Percentiles rank a stretch among this genome's conserved stretches.
phyloP scores from a whole-genome alignment of 1,140 invertebrate genomes.

The Saxidomus purpurata region DNA sequence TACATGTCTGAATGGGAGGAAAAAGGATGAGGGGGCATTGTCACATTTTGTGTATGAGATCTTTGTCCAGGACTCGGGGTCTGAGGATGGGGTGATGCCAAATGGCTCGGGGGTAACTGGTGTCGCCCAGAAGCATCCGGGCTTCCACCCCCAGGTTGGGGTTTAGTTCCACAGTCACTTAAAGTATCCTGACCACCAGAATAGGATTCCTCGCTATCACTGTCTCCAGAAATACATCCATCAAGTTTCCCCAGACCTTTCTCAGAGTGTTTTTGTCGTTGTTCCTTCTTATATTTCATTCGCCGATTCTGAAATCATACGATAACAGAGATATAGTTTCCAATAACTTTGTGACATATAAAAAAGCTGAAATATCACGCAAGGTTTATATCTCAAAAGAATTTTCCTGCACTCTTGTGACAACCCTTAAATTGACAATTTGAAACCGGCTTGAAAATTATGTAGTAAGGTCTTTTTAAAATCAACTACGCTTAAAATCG shows the following conservation, averaged over 20 bases:
- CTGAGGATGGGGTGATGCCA: slow-evolving; percentile 56
- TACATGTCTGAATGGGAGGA: slow-evolving; percentile 57
- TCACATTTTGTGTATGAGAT: slow-evolving; percentile 62
- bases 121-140: slow-evolving; percentile 56
- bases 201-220: slow-evolving; percentile 76
- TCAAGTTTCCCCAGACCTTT: slow-evolving; percentile 85
- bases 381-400: no score
- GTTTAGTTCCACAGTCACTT: slow-evolving; percentile 74
- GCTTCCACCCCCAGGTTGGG: slow-evolving; percentile 56
- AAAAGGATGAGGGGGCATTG: slow-evolving; percentile 49
- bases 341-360: no score
- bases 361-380: no score
- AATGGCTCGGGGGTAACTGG: slow-evolving; percentile 49
- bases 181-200: slow-evolving; percentile 70
- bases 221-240: slow-evolving; percentile 73
- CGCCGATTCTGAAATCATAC: slow-evolving; percentile 91
- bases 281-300: slow-evolving; percentile 99
- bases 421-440: no score
- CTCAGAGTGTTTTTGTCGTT: slow-evolving; percentile 92
- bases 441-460: no score
- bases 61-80: slow-evolving; percentile 67
- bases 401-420: no score
- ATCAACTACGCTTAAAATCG: no score
- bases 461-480: no score
- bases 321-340: no score